Percentiles rank a stretch among this genome's conserved stretches.
Evolutionary conservation across 1,140 invertebrate species (phyloP).

Genomic region (Atta colombica): DNA sequence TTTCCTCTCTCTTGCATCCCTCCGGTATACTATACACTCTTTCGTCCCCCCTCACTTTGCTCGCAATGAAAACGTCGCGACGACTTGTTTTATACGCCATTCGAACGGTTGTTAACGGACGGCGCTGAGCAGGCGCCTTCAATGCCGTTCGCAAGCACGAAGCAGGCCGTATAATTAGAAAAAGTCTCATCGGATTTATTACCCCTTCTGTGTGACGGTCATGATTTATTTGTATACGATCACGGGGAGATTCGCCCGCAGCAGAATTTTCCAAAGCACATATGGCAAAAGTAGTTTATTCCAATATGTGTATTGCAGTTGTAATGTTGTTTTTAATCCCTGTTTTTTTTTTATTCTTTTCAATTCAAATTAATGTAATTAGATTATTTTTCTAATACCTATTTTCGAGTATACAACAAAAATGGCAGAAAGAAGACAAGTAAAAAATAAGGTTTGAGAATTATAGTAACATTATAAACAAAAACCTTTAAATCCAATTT

Average conservation of each 20-base stretch:
- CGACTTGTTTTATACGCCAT: constrained; percentile 57
- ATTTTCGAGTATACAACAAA: not conserved
- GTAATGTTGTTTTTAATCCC: not conserved
- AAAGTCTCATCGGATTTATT: constrained; percentile 56
- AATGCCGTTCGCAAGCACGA: constrained; percentile 26
- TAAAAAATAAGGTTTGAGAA: not conserved
- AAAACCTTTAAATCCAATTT: not conserved
- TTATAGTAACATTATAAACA: not conserved
- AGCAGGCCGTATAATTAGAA: constrained; percentile 52
- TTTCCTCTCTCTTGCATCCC: constrained; percentile 56
- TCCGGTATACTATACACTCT: not conserved
- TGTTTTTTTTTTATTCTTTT: not conserved
- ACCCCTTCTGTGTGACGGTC: constrained; percentile 44
- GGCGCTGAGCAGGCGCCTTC: constrained; percentile 49
- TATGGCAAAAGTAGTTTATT: constrained; percentile 6
- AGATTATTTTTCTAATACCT: not conserved
- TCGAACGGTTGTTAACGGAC: constrained; percentile 55
- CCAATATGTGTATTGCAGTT: not conserved
- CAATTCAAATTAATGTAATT: not conserved
- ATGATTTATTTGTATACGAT: constrained; percentile 57
- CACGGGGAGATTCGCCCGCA: not conserved
- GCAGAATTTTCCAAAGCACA: not conserved
- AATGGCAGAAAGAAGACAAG: not conserved
- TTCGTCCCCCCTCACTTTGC: not conserved
- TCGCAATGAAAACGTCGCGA: constrained; percentile 59